Percentiles rank a stretch among this genome's conserved stretches.
These are phyloP conservation scores for Chloromyia formosa DNA, from an alignment of 2,888 invertebrate genomes.

Conservation along the genomic window DNA sequence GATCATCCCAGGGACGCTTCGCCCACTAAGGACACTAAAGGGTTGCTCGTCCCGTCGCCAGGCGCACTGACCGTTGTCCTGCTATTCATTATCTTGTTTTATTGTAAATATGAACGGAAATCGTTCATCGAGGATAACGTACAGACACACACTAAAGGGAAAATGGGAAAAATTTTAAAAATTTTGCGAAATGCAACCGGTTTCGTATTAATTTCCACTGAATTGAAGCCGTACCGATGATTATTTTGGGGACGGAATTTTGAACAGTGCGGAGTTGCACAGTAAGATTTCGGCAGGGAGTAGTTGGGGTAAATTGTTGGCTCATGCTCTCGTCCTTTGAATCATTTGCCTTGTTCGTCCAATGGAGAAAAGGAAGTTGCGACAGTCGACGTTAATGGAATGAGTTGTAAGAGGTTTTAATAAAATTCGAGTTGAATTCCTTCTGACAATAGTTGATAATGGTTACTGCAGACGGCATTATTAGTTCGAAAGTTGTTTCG, in stretches of 20 bases:
- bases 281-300: too few relatives aligned
- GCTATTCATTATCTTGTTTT: slow-evolving; percentile 22
- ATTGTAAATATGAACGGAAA: slow-evolving; percentile 29
- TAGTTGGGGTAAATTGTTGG: too few relatives aligned
- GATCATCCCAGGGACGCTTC: slow-evolving; percentile 20
- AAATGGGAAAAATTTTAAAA: background rate
- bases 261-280: too few relatives aligned
- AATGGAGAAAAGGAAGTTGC: background rate
- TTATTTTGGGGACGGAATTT: background rate
- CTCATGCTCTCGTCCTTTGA: too few relatives aligned
- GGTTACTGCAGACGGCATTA: background rate
- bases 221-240: slow-evolving; percentile 31
- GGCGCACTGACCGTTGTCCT: background rate
- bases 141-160: background rate
- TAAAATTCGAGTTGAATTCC: slow-evolving; percentile 25
- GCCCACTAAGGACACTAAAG: slow-evolving; percentile 18
- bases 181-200: background rate
- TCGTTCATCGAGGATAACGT: background rate
- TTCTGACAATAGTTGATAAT: slow-evolving; percentile 7
- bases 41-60: slow-evolving; percentile 8
- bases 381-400: background rate
- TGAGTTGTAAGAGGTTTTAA: background rate
- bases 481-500: too few relatives aligned
- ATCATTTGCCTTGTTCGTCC: slow-evolving; percentile 13
- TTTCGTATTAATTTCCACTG: slow-evolving; percentile 39